Evolutionary conservation across 1,140 invertebrate genomes (phyloP).

Genomic region (Camponotus pennsylvanicus): DNA sequence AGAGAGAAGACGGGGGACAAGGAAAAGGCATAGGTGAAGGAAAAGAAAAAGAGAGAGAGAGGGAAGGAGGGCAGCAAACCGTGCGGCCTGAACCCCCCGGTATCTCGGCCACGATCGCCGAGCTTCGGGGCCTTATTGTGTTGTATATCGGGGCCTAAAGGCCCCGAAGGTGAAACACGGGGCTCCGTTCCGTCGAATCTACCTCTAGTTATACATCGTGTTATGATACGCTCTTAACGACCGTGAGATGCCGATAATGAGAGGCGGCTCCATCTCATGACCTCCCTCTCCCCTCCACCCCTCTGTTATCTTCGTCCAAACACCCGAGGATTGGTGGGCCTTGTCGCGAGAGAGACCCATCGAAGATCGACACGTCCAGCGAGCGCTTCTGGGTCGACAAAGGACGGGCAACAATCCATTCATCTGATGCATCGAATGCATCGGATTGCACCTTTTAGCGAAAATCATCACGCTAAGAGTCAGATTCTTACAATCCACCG

Average conservation of each 20-base stretch:
- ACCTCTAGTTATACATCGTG: constrained; percentile 77
- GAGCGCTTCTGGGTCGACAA: background rate
- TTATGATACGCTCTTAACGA: constrained; percentile 78
- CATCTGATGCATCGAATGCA: background rate
- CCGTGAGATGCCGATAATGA: constrained; percentile 76
- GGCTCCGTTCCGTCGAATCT: constrained; percentile 69
- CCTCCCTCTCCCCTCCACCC: background rate
- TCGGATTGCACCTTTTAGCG: background rate
- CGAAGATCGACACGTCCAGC: background rate
- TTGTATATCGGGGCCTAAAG: constrained; percentile 72
- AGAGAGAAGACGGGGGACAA: background rate
- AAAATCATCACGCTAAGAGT: background rate
- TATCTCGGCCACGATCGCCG: constrained; percentile 76
- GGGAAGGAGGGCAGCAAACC: constrained; percentile 45
- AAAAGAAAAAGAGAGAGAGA: constrained; percentile 30
- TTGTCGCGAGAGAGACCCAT: constrained; percentile 12
- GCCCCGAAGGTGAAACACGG: constrained; percentile 68
- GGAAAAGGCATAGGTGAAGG: constrained; percentile 11
- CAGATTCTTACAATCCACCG: background rate
- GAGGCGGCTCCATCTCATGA: constrained; percentile 58
- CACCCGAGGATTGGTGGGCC: background rate
- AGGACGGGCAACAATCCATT: background rate
- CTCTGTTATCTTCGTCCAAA: constrained; percentile 47
- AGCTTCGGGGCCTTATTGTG: constrained; percentile 77
- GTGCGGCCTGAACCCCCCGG: constrained; percentile 52